Conservation (phyloP, 2,797 vertebrate species). For the Thamnophis elegans region DNA sequence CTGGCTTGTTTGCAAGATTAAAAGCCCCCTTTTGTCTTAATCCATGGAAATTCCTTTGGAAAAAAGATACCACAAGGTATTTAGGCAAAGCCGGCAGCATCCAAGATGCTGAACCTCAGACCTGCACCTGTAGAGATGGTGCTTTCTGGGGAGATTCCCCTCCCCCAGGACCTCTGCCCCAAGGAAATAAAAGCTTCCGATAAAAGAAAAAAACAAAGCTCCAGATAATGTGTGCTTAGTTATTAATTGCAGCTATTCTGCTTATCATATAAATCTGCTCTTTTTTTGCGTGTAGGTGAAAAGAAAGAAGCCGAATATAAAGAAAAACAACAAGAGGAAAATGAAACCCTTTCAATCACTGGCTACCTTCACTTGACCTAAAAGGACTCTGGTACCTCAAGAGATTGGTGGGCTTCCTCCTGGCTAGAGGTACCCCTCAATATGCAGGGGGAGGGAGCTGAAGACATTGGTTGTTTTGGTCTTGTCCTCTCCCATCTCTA, state of each 20-base stretch:
- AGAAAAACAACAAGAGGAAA: background rate
- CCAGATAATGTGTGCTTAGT: background rate
- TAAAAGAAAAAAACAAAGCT: constrained; percentile 7
- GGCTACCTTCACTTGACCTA: background rate
- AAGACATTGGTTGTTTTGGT: background rate
- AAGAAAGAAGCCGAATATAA: background rate
- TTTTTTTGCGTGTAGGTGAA: rapidly evolving
- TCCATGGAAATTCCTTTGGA: background rate
- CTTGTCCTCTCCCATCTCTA: background rate
- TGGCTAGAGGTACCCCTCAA: background rate
- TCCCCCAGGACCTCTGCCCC: background rate
- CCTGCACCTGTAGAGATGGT: no score
- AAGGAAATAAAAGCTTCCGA: background rate
- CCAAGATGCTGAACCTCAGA: background rate
- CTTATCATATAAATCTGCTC: background rate
- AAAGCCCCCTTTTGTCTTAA: background rate
- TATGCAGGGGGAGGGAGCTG: no score
- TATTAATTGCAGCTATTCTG: background rate
- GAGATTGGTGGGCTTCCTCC: background rate
- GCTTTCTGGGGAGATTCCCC: no score
- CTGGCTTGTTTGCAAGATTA: background rate
- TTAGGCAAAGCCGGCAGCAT: background rate
- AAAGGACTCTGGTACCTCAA: background rate
- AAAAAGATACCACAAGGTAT: background rate
- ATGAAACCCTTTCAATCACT: background rate